A percentile compares a stretch with the other conserved stretches of the same genome.
phyloP scores from a whole-genome alignment of 2,113 vertebrate species.

The human region DNA sequence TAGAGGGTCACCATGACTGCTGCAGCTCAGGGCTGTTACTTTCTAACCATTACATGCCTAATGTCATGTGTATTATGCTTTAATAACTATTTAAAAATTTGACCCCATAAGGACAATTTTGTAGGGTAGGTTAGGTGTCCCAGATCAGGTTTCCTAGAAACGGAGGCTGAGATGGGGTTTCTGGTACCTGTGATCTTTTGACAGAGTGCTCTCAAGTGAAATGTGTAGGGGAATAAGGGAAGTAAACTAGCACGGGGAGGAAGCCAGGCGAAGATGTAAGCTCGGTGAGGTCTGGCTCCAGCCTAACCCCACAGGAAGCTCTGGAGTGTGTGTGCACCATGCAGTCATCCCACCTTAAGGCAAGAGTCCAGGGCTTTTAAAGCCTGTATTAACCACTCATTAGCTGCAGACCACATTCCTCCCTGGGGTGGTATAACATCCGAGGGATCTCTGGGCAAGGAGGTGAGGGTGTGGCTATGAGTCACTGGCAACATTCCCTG shows the following conservation, averaged over 20 bases:
- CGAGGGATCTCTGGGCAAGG: neutral
- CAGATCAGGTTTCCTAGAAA: neutral
- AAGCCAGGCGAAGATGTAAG: neutral
- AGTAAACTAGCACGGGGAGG: neutral
- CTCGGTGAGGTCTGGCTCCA: neutral
- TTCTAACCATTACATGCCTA: neutral
- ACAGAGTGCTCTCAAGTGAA: neutral
- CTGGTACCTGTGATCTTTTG: neutral
- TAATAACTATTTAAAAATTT: neutral
- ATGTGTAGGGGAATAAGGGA: neutral
- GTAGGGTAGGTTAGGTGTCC: neutral
- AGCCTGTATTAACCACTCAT: neutral
- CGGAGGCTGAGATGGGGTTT: neutral
- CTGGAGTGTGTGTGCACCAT: neutral
- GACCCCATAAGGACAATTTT: neutral
- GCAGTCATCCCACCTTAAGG: neutral
- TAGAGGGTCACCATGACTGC: neutral
- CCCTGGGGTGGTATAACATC: neutral
- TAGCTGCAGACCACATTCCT: neutral
- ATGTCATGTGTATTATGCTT: neutral
- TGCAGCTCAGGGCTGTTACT: neutral
- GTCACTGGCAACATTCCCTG: neutral
- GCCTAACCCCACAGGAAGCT: neutral
- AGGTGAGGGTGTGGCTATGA: neutral
- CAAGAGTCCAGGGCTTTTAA: neutral